Percentiles rank a stretch among this genome's conserved stretches.
Evolutionary conservation across 2,888 invertebrate genomes (phyloP).

Genomic region (Mechanitis messenoides): DNA sequence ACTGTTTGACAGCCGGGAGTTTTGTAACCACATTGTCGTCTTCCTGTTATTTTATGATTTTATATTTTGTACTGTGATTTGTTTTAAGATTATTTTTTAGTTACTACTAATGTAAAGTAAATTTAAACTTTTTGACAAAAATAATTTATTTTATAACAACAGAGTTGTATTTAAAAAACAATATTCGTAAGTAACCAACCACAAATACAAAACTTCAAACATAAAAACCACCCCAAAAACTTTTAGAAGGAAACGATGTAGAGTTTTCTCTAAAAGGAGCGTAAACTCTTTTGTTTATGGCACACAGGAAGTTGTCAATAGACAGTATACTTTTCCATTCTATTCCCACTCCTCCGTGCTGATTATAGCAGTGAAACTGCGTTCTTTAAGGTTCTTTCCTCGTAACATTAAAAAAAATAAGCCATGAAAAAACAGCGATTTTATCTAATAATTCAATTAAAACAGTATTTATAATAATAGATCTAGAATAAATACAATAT

Average conservation of each 20-base stretch:
- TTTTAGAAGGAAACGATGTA: slow-evolving; percentile 19
- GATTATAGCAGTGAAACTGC: slow-evolving; percentile 45
- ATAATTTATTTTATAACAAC: background rate
- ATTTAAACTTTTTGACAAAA: background rate
- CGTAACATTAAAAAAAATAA: slow-evolving; percentile 12
- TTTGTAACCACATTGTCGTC: slow-evolving; percentile 1
- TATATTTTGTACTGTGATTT: background rate
- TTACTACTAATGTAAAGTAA: no score
- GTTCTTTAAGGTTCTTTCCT: slow-evolving; percentile 35
- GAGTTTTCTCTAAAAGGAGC: slow-evolving; percentile 24
- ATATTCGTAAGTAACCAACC: background rate
- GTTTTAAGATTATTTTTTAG: background rate
- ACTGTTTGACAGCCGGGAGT: slow-evolving; percentile 23
- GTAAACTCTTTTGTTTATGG: slow-evolving; percentile 35
- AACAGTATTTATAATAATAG: no score
- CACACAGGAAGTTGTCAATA: slow-evolving; percentile 24
- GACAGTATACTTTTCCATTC: slow-evolving; percentile 29
- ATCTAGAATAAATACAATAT: no score
- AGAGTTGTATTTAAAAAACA: background rate
- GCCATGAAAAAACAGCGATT: slow-evolving; percentile 19
- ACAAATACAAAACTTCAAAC: slow-evolving; percentile 8
- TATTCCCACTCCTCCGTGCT: slow-evolving; percentile 32
- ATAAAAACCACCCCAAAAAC: slow-evolving; percentile 18
- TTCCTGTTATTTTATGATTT: background rate
- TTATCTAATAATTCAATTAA: background rate